phyloP scores from a whole-genome alignment of 2,888 invertebrate species.

The Agrenia bidenticulata region DNA sequence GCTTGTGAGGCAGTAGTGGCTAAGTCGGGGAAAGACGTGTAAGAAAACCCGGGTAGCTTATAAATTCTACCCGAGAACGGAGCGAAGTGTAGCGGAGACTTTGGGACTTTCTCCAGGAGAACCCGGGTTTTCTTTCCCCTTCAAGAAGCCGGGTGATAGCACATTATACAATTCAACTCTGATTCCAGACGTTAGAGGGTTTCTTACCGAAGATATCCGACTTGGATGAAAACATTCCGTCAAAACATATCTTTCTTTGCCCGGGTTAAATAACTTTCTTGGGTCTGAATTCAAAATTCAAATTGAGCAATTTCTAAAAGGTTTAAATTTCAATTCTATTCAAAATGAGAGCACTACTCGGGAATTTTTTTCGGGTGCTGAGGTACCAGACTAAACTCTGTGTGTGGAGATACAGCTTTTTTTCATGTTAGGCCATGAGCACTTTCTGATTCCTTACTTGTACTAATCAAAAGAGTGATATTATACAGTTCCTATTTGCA shows the following conservation, averaged over 20 bases:
- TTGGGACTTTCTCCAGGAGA: constrained; percentile 36
- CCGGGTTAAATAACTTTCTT: background rate
- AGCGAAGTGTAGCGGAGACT: constrained; percentile 47
- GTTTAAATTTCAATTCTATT: too few relatives aligned
- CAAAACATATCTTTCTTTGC: background rate
- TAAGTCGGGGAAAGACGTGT: background rate
- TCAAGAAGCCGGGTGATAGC: constrained; percentile 22
- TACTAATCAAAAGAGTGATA: too few relatives aligned
- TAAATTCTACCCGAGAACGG: constrained; percentile 27
- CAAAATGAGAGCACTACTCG: too few relatives aligned
- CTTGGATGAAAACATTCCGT: background rate
- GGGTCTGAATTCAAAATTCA: background rate
- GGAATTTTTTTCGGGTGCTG: too few relatives aligned
- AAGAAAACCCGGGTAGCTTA: background rate
- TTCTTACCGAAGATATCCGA: constrained; percentile 28
- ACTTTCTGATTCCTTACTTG: too few relatives aligned
- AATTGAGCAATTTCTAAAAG: too few relatives aligned
- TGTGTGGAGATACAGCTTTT: too few relatives aligned
- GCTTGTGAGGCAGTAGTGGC: background rate
- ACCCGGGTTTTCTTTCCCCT: constrained; percentile 24
- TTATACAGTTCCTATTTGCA: too few relatives aligned
- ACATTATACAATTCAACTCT: constrained; percentile 25
- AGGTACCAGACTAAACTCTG: too few relatives aligned
- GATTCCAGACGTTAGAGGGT: constrained; percentile 50
- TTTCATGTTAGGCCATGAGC: too few relatives aligned